phyloP scores from a whole-genome alignment of 2,888 invertebrate genomes.

The Oligia latruncula region DNA sequence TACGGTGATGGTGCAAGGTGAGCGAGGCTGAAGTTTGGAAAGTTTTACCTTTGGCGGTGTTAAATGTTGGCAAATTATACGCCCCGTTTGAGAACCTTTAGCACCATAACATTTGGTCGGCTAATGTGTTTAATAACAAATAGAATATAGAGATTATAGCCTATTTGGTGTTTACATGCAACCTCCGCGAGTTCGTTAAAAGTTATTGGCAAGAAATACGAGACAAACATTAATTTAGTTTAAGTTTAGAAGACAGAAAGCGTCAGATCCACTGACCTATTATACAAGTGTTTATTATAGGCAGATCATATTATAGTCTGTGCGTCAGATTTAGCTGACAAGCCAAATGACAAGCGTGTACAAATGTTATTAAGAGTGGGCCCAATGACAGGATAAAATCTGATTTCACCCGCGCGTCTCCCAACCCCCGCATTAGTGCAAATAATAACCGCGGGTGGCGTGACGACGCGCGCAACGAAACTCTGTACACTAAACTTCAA shows the following conservation, averaged over 20 bases:
- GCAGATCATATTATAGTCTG: no score
- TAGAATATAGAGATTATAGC: not conserved
- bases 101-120: slow-evolving; percentile 36
- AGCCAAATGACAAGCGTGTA: not conserved
- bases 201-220: not conserved
- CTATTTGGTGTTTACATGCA: not conserved
- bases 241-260: not conserved
- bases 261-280: not conserved
- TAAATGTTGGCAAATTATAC: slow-evolving; percentile 62
- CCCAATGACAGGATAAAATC: no score
- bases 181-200: not conserved
- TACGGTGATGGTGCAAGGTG: slow-evolving; percentile 62
- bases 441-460: no score
- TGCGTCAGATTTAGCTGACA: not conserved
- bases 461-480: no score
- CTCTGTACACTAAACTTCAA: no score
- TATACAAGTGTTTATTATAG: no score
- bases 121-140: slow-evolving; percentile 35
- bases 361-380: not conserved
- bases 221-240: not conserved
- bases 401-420: no score
- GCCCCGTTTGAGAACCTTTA: slow-evolving; percentile 53
- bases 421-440: no score
- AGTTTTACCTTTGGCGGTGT: slow-evolving; percentile 60
- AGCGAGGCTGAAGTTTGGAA: slow-evolving; percentile 44